Percentiles rank a stretch among this genome's conserved stretches.
Evolutionary conservation across 1,140 invertebrate genomes (phyloP).

Genomic region (Branchinecta lindahli): DNA sequence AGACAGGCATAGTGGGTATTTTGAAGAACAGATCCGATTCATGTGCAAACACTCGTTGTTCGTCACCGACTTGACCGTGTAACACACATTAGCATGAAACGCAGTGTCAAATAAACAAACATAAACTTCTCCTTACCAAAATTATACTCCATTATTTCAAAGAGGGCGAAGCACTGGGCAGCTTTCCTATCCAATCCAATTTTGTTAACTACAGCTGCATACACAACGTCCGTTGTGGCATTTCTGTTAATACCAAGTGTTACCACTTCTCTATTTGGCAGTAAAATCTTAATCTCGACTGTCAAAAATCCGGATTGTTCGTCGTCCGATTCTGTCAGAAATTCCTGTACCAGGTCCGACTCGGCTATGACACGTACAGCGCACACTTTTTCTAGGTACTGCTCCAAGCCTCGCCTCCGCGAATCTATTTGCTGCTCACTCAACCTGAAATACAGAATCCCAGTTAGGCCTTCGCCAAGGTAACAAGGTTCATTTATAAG

Average conservation of each 20-base stretch:
- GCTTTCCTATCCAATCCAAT: constrained; percentile 61
- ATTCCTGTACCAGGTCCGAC: constrained; percentile 91
- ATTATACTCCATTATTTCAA: constrained; percentile 94
- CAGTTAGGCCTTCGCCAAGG: no score
- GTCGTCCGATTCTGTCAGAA: constrained; percentile 80
- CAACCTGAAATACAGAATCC: constrained; percentile 33
- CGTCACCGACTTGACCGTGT: no score
- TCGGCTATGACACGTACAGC: constrained; percentile 95
- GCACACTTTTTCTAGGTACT: constrained; percentile 96
- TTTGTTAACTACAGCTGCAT: constrained; percentile 70
- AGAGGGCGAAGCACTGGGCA: constrained; percentile 85
- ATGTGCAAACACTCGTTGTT: no score
- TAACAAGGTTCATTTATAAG: no score
- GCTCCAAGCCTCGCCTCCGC: constrained; percentile 78
- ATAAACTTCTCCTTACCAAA: constrained; percentile 50
- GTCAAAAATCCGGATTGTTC: constrained; percentile 60
- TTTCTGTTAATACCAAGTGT: constrained; percentile 81
- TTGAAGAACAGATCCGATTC: no score
- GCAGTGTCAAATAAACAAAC: no score
- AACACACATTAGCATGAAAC: no score
- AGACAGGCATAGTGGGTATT: no score
- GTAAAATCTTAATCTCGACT: constrained; percentile 76
- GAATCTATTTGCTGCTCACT: constrained; percentile 94
- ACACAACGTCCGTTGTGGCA: constrained; percentile 78
- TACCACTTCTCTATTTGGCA: constrained; percentile 72